Evolutionary conservation across 2,113 vertebrate species (phyloP), one percentile per base, ranked within the genome.

Genomic region (Oxygymnocypris stewartii): DNA sequence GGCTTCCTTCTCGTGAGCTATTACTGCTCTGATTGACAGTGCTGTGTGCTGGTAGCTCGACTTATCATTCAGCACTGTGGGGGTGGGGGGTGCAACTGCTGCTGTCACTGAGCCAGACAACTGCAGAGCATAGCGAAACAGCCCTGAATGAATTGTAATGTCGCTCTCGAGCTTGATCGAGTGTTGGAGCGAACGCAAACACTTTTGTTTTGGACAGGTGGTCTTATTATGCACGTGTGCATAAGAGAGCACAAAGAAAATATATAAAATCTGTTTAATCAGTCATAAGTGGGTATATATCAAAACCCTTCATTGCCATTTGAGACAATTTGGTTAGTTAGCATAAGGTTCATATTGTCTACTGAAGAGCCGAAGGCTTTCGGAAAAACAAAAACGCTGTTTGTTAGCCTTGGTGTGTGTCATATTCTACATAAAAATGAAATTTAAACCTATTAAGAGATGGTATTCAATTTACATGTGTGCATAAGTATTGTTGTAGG

Each of bases 61-160:
- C 76, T 89, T 87, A 86, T 89, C 88, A 87, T 69, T 87, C 79
- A 85, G 67, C 83, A 73, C 86, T 51, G 63, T 73, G 83, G 61
- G 69, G 79, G 71, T 31, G 28, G 28, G 28, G 28, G 28, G 67
- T 63, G 67, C 86, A 87, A 89, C 78, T 89, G 83, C 79, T 82
- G 73, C 74, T 67, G 25, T 79, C 79, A 59, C 69, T 47, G 85
- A 87, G 69, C 37, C 77, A 71, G 82, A 77, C 77, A 73, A 87
- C 69, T 31, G 49, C 25, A 73, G n/a, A n/a, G 79, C 63, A 81
- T 81, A 79, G 54, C 47, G 35, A 57, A 20, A 85, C 67, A 77
- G 12, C 69, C 42, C 65, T 79, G 78, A 85, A 82, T 86, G 49
- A 75, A 80, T 20, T 77, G 54, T 67, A 79, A 14, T 61, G 69